Conservation (phyloP, 2,797 vertebrate species). For the Myotis myotis region DNA sequence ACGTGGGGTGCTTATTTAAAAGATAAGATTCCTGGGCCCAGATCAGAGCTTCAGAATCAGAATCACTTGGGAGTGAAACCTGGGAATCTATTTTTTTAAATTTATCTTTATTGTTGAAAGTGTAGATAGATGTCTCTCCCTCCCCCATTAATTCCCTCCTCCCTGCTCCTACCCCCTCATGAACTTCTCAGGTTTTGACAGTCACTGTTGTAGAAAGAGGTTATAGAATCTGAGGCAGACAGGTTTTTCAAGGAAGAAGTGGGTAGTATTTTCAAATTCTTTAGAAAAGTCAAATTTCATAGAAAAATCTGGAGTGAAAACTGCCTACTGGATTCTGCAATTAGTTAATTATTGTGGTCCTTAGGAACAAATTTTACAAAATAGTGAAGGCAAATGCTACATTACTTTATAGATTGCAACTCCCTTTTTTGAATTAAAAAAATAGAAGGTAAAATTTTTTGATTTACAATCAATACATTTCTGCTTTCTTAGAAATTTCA, state of each 20-base stretch:
- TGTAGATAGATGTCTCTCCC: too few species aligned
- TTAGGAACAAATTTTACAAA: neutral
- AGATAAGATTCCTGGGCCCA: rapidly evolving
- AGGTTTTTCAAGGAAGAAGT: neutral
- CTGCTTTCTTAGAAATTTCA: neutral
- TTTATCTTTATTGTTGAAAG: too few species aligned
- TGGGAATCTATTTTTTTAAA: neutral
- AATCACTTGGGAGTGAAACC: neutral
- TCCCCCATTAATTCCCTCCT: too few species aligned
- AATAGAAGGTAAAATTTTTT: neutral
- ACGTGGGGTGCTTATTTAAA: neutral
- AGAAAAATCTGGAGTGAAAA: neutral
- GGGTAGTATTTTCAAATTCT: neutral
- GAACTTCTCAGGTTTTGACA: neutral
- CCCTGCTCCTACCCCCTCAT: too few species aligned
- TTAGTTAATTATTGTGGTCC: neutral
- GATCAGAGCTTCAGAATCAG: neutral
- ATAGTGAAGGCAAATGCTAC: neutral
- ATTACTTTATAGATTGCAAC: neutral
- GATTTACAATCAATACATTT: neutral
- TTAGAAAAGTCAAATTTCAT: neutral
- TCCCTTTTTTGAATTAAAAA: neutral
- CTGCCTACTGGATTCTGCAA: neutral
- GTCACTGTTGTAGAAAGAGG: neutral
- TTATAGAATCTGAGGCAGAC: neutral